These are phyloP conservation scores for Scalopus aquaticus DNA, from an alignment of 2,113 vertebrate genomes.

Conservation along the genomic window DNA sequence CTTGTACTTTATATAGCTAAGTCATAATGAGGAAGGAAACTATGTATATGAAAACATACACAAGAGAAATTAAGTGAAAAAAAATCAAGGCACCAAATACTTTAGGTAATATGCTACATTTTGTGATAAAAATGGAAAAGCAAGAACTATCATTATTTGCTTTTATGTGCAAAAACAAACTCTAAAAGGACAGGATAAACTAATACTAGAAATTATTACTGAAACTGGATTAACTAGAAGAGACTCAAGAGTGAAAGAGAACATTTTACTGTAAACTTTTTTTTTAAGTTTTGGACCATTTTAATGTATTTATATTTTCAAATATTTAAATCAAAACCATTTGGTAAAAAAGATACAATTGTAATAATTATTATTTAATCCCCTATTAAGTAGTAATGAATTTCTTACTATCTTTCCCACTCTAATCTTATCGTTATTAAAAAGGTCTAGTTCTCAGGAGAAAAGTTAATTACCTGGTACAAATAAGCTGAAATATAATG, in stretches of 20 bases:
- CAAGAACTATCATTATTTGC: neutral
- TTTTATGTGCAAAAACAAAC: neutral
- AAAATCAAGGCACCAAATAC: neutral
- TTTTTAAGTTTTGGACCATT: neutral
- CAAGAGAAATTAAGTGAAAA: neutral
- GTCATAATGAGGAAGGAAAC: neutral
- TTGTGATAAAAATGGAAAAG: neutral
- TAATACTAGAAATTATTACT: neutral
- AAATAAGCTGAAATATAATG: neutral
- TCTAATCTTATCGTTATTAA: neutral
- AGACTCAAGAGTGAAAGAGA: neutral
- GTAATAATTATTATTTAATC: neutral
- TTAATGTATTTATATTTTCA: neutral
- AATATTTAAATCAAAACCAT: slow-evolving; percentile 8
- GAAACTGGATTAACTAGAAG: neutral
- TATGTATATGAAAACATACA: neutral
- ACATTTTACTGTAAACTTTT: neutral
- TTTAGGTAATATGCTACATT: neutral
- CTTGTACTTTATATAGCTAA: neutral
- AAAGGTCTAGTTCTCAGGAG: slow-evolving; percentile 11
- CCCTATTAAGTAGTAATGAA: neutral
- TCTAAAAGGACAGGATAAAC: neutral
- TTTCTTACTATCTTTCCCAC: neutral
- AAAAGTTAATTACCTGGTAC: neutral
- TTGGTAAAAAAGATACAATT: neutral